Percentiles rank a stretch among this genome's conserved stretches.
Evolutionary conservation across 1,140 invertebrate genomes (phyloP).

Genomic region (Drosophila cardini): DNA sequence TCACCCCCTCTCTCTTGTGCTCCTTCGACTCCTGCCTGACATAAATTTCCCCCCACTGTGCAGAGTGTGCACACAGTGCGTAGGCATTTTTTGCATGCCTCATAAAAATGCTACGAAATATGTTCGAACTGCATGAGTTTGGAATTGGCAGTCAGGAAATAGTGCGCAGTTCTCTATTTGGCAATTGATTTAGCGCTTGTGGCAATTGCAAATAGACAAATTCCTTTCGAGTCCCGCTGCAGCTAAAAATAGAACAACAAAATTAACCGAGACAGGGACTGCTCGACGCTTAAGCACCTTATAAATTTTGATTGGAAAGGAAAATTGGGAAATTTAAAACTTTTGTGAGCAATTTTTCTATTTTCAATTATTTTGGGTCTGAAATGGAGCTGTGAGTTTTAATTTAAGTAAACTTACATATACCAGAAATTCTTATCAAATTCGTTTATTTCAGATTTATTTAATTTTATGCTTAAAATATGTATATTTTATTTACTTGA

Average conservation of each 20-base stretch:
- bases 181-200: constrained; percentile 67
- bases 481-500: no score
- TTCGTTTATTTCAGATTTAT: no score
- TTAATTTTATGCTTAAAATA: no score
- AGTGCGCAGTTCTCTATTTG: constrained; percentile 58
- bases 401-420: no score
- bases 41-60: constrained; percentile 24
- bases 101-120: constrained; percentile 77
- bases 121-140: constrained; percentile 50
- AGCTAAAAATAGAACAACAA: background rate
- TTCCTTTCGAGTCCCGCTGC: constrained; percentile 20
- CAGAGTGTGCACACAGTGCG: constrained; percentile 39
- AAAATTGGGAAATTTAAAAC: no score
- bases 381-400: no score
- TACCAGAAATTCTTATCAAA: no score
- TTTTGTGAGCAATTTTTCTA: no score
- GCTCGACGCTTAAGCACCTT: background rate
- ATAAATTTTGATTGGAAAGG: background rate
- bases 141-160: constrained; percentile 64
- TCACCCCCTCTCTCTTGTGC: background rate
- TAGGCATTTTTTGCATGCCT: constrained; percentile 72
- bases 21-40: background rate
- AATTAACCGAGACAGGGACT: background rate
- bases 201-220: constrained; percentile 43
- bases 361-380: no score